Base-by-base conservation (phyloP, 2,888 invertebrate genomes). In the Drosophila kokeensis region DNA sequence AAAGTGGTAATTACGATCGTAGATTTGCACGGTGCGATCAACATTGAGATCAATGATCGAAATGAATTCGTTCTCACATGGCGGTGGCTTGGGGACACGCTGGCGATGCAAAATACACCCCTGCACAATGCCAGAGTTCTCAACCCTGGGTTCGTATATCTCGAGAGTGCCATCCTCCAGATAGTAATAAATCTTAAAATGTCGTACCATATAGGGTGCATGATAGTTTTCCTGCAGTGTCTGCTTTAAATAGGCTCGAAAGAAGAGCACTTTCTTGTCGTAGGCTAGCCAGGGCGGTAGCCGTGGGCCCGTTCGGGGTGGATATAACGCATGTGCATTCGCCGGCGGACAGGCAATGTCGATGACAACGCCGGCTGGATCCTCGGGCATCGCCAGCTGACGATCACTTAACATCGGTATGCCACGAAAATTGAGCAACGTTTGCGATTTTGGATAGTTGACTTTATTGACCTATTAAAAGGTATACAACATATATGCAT, bases 111-210 rank as follows among this genome's bases (percentile, higher is more conserved):
- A 96, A 76, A 98, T 92, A 40, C 96, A 93, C 15, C 98, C 98
- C 95, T 98, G 98, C 42, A 96, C 95, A 80, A 97, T 94, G 8
- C 98, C 98, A 87, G 97, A 97, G 90, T 98, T 98, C 45, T 95
- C 95, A 4, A 96, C 95, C 86, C 95, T 94, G 0, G 97, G 97
- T 91, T 98, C 98, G 5, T 55, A 94, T 93, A 98, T 96, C 93
- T 98, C 97, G 71, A 98, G 95, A 0, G 98, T 98, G 15, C 97
- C 98, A 93, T 99, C 98, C 93, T 98, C 98, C 29, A 98, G 94
- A 90, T 96, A 98, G 91, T 96, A 98, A 81, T 95, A 96, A 62
- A 98, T 96, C 82, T 96, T 96, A 6, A 98, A 97, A 83, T 95
- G 95, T 13, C 98, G 95, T 59, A 98, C 93, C 87, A 96, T 94